Conservation (phyloP, 2,113 vertebrate genomes). For the Pygoscelis adeliae region DNA sequence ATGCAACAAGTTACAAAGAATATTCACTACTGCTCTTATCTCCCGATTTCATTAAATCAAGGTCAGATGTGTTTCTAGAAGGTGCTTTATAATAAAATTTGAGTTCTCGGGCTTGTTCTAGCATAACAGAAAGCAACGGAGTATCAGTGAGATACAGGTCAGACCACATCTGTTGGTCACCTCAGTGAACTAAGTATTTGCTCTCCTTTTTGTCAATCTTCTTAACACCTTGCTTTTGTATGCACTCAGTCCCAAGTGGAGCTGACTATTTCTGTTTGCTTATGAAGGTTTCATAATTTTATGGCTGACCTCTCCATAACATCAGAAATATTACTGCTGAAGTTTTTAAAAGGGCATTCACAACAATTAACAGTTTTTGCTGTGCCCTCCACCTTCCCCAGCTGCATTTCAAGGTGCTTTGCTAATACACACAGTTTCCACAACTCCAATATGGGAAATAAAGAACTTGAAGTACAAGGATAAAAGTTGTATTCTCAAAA, state of each 20-base stretch:
- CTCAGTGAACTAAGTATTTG: neutral
- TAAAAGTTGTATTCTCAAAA: neutral
- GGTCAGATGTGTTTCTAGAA: neutral
- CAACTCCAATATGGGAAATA: neutral
- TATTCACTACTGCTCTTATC: neutral
- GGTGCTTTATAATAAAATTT: neutral
- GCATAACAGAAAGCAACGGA: neutral
- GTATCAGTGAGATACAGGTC: neutral
- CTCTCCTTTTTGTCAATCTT: neutral
- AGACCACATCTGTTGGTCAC: neutral
- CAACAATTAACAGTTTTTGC: neutral
- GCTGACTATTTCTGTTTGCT: neutral
- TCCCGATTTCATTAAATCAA: neutral
- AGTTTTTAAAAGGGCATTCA: neutral
- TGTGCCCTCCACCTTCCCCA: fast-evolving
- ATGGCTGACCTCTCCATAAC: neutral
- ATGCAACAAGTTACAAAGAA: neutral
- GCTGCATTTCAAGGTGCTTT: neutral
- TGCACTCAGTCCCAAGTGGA: neutral
- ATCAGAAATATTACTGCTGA: neutral
- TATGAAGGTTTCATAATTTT: neutral
- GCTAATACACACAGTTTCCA: neutral
- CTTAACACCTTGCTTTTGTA: neutral
- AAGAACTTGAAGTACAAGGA: neutral
- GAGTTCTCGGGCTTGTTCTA: neutral